A percentile compares a stretch with the other conserved stretches of the same genome.
Conservation (phyloP, 1,140 invertebrate genomes). For the Formica selysi region DNA sequence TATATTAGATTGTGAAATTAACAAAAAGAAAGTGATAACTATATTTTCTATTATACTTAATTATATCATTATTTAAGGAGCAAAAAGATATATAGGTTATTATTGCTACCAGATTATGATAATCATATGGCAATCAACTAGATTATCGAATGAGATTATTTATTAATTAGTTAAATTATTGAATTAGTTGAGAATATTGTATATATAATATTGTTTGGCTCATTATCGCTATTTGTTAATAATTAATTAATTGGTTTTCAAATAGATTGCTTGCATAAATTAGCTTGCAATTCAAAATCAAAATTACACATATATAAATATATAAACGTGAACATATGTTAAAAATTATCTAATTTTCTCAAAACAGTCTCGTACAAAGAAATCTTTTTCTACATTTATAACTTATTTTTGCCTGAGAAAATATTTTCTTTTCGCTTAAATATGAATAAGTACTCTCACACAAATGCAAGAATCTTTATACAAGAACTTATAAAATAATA, state of each 20-base stretch:
- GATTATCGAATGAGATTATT: slow-evolving; percentile 43
- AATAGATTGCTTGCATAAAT: slow-evolving; percentile 3
- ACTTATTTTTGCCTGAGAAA: too few relatives aligned
- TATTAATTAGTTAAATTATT: slow-evolving; percentile 29
- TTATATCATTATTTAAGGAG: slow-evolving; percentile 9
- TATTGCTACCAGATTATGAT: slow-evolving; percentile 48
- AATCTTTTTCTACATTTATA: too few relatives aligned
- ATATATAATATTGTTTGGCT: slow-evolving; percentile 8
- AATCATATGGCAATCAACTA: slow-evolving; percentile 35
- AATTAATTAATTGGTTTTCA: slow-evolving; percentile 42
- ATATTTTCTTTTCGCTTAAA: too few relatives aligned
- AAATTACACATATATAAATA: neutral
- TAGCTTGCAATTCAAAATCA: slow-evolving; percentile 26
- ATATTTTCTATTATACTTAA: neutral
- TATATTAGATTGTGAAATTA: neutral
- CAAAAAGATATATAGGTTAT: neutral
- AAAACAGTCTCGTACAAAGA: too few relatives aligned
- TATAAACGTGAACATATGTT: too few relatives aligned
- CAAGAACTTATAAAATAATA: neutral
- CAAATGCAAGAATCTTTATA: neutral
- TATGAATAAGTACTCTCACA: too few relatives aligned
- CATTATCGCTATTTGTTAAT: slow-evolving; percentile 52
- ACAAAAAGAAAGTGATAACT: neutral
- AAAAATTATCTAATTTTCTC: too few relatives aligned
- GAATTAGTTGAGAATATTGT: slow-evolving; percentile 54